Base-by-base conservation (phyloP, 2,113 vertebrate species). In the Zeus faber region DNA sequence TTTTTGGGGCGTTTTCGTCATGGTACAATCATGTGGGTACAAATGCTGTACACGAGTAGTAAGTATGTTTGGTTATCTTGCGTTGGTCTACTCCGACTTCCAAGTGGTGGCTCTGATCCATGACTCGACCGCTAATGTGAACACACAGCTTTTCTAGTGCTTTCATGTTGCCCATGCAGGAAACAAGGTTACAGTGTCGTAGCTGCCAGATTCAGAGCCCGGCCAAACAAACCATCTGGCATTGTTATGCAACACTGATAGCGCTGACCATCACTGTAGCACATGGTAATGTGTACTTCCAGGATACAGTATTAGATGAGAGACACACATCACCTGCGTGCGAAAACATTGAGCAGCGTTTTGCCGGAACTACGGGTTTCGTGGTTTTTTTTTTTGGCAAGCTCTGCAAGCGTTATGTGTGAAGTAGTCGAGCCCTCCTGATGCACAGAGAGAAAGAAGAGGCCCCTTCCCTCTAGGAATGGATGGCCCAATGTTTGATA, bases 161-260 rank as follows among this genome's bases (percentile, higher is more conserved):
- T 61, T 69, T 69, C 60, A 62, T 78, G 70, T 77, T 72, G 64
- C 60, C 64, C 64, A 72, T 58, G 64, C 59, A 61, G 72, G 70
- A 80, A 80, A 82, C 67, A 51, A 59, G 65, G 74, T 55, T 58
- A 62, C 56, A 56, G 44, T 65, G 9, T 6, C 23, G 31, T 62
- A 46, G 61, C 67, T 84, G 79, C 81, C 77, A 81, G 64, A 53
- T 27, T 44, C 47, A 37, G 31, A 41, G 57, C 54, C 49, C 9
- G 23, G 81, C 79, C 79, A 74, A 81, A 54, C 71, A 53, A 77
- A 77, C 85, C 85, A 85, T 85, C 81, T 87, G 85, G 74, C 78
- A 57, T 21, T 49, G 62, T 83, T 81, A 78, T 53, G 70, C 79
- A 77, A 77, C 70, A 74, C 62, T 81, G 70, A 75, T 77, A 77